A percentile compares a stretch with the other conserved stretches of the same genome.
Conservation (phyloP, 2,797 vertebrate genomes). For the Labroides dimidiatus region DNA sequence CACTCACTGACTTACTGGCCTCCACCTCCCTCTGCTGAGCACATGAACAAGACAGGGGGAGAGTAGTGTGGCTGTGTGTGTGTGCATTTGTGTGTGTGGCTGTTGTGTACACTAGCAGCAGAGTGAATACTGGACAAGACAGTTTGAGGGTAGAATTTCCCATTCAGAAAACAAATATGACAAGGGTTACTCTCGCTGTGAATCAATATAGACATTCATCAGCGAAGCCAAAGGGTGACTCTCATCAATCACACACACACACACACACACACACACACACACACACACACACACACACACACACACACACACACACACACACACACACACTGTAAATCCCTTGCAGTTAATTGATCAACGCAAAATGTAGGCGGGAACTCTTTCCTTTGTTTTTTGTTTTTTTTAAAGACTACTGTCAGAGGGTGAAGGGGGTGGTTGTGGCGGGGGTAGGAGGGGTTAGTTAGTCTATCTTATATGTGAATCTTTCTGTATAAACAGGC, state of each 20-base stretch:
- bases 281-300: not conserved
- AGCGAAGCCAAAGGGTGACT: conserved; percentile 35
- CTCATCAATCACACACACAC: conserved; percentile 20
- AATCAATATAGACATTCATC: conserved; percentile 65
- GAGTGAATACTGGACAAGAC: conserved; percentile 30
- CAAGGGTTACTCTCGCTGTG: conserved; percentile 23
- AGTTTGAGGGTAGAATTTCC: conserved; percentile 56
- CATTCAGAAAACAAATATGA: conserved; percentile 72
- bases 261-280: conserved; percentile 20
- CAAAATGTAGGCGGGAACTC: not conserved
- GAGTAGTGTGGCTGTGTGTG: conserved; percentile 9
- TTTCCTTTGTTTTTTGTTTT: not conserved
- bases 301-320: conserved; percentile 17
- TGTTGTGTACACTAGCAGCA: conserved; percentile 21
- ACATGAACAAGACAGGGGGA: conserved; percentile 29
- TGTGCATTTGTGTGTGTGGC: conserved; percentile 29
- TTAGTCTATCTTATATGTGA: conserved; percentile 17
- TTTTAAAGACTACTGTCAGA: too few relatives aligned
- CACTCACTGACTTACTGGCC: conserved; percentile 68
- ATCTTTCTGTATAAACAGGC: conserved; percentile 16
- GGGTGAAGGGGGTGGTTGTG: too few relatives aligned
- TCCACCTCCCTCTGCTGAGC: conserved; percentile 49
- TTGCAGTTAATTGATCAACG: conserved; percentile 1
- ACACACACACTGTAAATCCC: conserved; percentile 9
- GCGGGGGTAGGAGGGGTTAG: too few relatives aligned